Conservation (phyloP, 2,113 vertebrate genomes). For the Odontophorus gujanensis region DNA sequence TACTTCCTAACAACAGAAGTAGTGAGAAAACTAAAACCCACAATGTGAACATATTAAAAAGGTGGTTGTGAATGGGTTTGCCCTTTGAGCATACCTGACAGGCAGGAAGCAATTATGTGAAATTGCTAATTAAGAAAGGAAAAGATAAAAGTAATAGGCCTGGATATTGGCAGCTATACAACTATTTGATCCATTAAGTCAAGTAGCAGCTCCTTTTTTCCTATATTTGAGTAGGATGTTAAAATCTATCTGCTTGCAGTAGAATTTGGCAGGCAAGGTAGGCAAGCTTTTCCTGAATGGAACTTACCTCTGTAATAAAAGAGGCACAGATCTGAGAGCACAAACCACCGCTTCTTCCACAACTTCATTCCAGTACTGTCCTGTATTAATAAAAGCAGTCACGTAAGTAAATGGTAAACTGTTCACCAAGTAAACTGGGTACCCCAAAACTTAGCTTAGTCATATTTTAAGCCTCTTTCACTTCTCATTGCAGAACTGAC, state of each 20-base stretch:
- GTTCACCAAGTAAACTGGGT: neutral
- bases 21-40: neutral
- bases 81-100: neutral
- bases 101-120: slow-evolving; percentile 12
- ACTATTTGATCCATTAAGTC: neutral
- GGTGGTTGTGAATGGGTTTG: neutral
- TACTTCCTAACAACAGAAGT: neutral
- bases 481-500: neutral
- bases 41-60: neutral
- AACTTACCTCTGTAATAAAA: slow-evolving; percentile 97
- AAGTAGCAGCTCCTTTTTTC: neutral
- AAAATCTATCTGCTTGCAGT: neutral
- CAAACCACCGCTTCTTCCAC: slow-evolving; percentile 99
- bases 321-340: slow-evolving; percentile 96
- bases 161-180: neutral
- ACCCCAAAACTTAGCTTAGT: neutral
- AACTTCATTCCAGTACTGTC: slow-evolving; percentile 98
- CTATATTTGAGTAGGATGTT: neutral
- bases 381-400: slow-evolving; percentile 68
- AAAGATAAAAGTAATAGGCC: neutral
- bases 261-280: neutral
- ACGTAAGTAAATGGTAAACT: neutral
- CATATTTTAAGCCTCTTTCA: neutral
- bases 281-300: neutral
- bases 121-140: neutral